Base-by-base conservation (phyloP, 2,113 vertebrate genomes). In the Tyto alba region DNA sequence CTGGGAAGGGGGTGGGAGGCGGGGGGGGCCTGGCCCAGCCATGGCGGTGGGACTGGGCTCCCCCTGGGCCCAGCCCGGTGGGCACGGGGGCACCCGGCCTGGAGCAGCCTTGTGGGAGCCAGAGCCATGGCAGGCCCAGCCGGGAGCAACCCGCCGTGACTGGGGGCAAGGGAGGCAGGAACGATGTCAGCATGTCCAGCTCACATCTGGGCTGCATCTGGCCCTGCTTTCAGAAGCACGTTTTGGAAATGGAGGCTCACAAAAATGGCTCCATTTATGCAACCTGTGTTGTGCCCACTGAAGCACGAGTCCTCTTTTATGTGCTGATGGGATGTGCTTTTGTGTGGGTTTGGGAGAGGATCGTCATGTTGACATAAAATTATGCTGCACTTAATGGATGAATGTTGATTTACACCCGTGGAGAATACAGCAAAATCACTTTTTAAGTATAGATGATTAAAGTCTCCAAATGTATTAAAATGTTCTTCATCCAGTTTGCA, bases 111-210 rank as follows among this genome's bases (percentile, higher is more conserved):
- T 26, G 26, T 45, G 41, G 62, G 29, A 53, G 45, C 36, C 64
- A 15, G 47, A 22, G 84, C 38, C 38, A 12, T 45, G 17, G 36
- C 74, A 62, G 45, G 22, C 52, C 7, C 3, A 0, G 5, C 7
- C 1, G 52, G 34, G 59, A 53, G 32, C 8, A 6, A 38, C 1
- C 82, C 0, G 0, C 0, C 0, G 62, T 1, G 8, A 6, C 41
- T 4, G 4, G 53, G 71, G 56, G 13, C 22, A 29, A 50, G 77
- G 64, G 6, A 52, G 59, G 75, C 32, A 69, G 50, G 40, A 75
- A 36, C 0, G 14, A 29, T 30, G 57, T 4, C 69, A 56, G 6
- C 27, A 45, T 36, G 38, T 32, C 74, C 79, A 12, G 40, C 50
- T 76, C 59, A 87, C 89, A 91, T 77, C 92, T 92, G 93, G 56